Evolutionary conservation across 2,797 vertebrate species (phyloP), one percentile per base, ranked within the genome.

Genomic region (Hipposideros larvatus): DNA sequence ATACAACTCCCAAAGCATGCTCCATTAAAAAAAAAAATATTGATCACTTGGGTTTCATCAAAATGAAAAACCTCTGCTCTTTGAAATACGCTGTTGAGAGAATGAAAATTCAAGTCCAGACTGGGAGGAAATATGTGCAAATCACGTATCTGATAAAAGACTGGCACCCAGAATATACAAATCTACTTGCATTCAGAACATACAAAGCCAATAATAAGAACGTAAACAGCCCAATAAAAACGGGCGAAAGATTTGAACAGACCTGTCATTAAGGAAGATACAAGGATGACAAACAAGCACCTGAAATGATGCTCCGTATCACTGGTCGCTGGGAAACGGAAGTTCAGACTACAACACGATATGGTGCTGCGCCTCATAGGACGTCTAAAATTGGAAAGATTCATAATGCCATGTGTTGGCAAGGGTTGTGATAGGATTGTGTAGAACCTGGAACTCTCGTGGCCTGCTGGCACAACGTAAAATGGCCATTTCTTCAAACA

Each of bases 311-410:
- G 14, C 14, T 28, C 16, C 0, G 0, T 28, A 16, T 13, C 22
- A 7, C 7, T 3, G 4, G n/a, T 41, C 3, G 10, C 11, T 18
- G 53, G 48, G 65, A 85, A 41, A 70, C 4, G 24, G 46, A 55
- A 37, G 31, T 37, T 19, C 28, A 70, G 37, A 53, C 82, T 65
- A 8, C 65, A 41, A 19, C 4, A 13, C 7, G 19, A 1, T 5
- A 18, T 8, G 10, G 2, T 4, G 2, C 3, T 1, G 34, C 24
- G 4, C 48, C 48, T 18, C 2, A 2, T 2, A 9, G 46, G 4
- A 9, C 3, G 46, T 31, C 34, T 13, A 1, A 19, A 21, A 55
- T 55, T 34, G 4, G 5, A 7, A 18, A 55, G 65, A 28, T 0
- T 7, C 48, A 3, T 2, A 18, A 28, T 1, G n/a, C 48, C 24